phyloP scores from a whole-genome alignment of 2,113 vertebrate genomes.

The Scopus umbretta region DNA sequence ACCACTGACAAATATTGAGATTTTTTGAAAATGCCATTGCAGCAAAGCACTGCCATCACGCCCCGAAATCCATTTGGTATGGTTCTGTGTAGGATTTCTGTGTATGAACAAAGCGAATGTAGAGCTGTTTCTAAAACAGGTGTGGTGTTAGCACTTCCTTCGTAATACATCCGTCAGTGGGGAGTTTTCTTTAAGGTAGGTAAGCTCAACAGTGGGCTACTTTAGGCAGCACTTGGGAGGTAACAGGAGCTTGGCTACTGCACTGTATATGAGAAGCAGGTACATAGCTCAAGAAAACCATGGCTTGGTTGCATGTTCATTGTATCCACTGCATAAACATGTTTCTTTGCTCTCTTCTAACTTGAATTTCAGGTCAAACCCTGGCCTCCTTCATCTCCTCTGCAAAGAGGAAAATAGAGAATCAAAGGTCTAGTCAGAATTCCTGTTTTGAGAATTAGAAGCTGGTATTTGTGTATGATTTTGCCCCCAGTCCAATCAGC shows the following conservation, averaged over 20 bases:
- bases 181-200: background rate
- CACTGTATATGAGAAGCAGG: background rate
- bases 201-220: background rate
- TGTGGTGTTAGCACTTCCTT: background rate
- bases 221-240: background rate
- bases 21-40: background rate
- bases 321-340: background rate
- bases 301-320: background rate
- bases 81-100: background rate
- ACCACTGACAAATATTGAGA: background rate
- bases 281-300: background rate
- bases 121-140: background rate
- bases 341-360: background rate
- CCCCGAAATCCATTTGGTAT: rapidly evolving
- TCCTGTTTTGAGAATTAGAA: background rate
- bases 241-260: background rate
- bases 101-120: background rate
- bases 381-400: background rate
- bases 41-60: rapidly evolving
- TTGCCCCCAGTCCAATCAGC: background rate
- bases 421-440: background rate
- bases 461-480: background rate
- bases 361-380: background rate
- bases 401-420: background rate
- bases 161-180: background rate